Percentiles rank a stretch among this genome's conserved stretches.
Conservation (phyloP, 2,888 invertebrate genomes). For the Agriotes lineatus region DNA sequence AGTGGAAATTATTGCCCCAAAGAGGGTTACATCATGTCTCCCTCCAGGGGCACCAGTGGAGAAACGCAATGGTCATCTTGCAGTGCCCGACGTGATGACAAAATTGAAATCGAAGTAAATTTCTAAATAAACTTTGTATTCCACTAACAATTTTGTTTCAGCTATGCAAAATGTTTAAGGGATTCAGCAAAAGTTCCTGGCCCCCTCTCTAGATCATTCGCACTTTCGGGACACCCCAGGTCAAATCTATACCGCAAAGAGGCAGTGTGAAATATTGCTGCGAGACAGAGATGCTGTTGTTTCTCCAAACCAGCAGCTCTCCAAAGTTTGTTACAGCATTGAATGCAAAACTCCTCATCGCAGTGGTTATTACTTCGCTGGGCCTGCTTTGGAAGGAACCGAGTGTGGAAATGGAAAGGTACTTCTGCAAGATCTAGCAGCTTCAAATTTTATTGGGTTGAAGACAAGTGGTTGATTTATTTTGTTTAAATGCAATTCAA, state of each 20-base stretch:
- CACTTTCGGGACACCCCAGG: slow-evolving; percentile 77
- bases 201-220: slow-evolving; percentile 72
- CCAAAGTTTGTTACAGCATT: slow-evolving; percentile 74
- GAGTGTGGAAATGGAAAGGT: slow-evolving; percentile 76
- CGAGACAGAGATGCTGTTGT: slow-evolving; percentile 76
- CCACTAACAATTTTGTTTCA: too few relatives aligned
- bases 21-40: slow-evolving; percentile 86
- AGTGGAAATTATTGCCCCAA: slow-evolving; percentile 78
- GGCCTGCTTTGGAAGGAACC: slow-evolving; percentile 87
- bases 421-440: neutral
- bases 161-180: slow-evolving; percentile 76
- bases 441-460: too few relatives aligned
- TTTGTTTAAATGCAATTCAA: too few relatives aligned
- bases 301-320: slow-evolving; percentile 63
- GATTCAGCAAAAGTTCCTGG: slow-evolving; percentile 70
- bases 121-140: too few relatives aligned
- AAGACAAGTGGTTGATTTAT: too few relatives aligned
- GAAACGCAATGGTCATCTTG: slow-evolving; percentile 85
- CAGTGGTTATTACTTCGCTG: slow-evolving; percentile 81
- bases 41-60: slow-evolving; percentile 81
- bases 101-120: slow-evolving; percentile 69
- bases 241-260: slow-evolving; percentile 77
- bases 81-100: slow-evolving; percentile 75
- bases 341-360: slow-evolving; percentile 80
- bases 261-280: slow-evolving; percentile 80